Percentiles rank a stretch among this genome's conserved stretches.
Conservation (phyloP, 2,888 invertebrate species). For the Trichopria drosophilae region DNA sequence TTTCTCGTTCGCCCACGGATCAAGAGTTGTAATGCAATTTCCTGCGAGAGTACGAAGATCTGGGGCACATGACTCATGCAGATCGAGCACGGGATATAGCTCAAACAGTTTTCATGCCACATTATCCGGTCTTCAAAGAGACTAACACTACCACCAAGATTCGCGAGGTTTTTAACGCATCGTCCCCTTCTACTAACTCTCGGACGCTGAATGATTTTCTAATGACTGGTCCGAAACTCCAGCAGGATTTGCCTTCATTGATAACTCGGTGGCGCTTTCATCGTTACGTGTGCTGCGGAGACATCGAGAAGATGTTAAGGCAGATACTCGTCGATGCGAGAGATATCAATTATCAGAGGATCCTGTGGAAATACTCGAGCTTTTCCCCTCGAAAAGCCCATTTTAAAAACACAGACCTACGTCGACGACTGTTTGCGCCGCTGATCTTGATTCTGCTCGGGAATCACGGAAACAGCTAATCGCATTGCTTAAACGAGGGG, state of each 20-base stretch:
- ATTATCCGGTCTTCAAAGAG: slow-evolving; percentile 4
- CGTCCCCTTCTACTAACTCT: no score
- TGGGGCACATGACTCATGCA: no score
- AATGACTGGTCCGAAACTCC: slow-evolving; percentile 10
- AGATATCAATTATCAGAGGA: slow-evolving; percentile 1
- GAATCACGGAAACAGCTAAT: slow-evolving; percentile 5
- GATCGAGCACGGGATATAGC: no score
- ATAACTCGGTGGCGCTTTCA: no score
- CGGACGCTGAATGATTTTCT: slow-evolving; percentile 15
- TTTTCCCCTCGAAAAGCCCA: slow-evolving; percentile 8
- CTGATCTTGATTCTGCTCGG: background rate
- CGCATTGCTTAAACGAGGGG: no score
- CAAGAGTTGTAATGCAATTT: background rate
- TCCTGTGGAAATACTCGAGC: background rate
- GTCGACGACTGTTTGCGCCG: slow-evolving; percentile 19
- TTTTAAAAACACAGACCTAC: background rate
- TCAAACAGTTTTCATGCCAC: slow-evolving; percentile 4
- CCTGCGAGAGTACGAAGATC: background rate
- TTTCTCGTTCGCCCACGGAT: background rate
- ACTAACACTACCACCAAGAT: background rate
- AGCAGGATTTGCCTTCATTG: slow-evolving; percentile 12
- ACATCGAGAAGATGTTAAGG: slow-evolving; percentile 21
- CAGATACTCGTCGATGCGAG: slow-evolving; percentile 3
- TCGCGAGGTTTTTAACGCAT: slow-evolving; percentile 20
- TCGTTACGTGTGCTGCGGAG: no score